Conservation (phyloP, 2,113 vertebrate species). For the Polyodon spathula region DNA sequence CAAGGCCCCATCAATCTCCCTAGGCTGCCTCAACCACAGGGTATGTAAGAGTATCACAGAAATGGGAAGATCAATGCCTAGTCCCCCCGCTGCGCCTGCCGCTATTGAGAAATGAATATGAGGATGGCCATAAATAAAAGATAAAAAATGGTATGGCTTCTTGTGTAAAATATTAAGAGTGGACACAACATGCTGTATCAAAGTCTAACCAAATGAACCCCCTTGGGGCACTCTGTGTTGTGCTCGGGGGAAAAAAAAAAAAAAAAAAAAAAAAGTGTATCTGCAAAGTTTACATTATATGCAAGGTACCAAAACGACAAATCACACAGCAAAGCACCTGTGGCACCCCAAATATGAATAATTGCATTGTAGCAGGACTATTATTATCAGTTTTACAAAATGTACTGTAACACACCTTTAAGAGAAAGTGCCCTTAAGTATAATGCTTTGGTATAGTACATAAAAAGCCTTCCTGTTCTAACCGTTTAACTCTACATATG, state of each 20-base stretch:
- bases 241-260: conserved; percentile 15
- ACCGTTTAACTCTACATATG: too few relatives aligned
- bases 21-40: conserved; percentile 45
- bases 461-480: too few relatives aligned
- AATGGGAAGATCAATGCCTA: conserved; percentile 67
- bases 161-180: conserved; percentile 66
- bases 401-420: too few relatives aligned
- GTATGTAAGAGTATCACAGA: conserved; percentile 52
- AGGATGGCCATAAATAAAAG: conserved; percentile 70
- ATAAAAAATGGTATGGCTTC: conserved; percentile 66
- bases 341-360: too few relatives aligned
- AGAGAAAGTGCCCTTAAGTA: too few relatives aligned
- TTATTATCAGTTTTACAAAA: too few relatives aligned
- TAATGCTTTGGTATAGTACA: too few relatives aligned
- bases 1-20: conserved; percentile 51
- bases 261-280: conserved; percentile 29
- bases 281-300: conserved; percentile 11
- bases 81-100: conserved; percentile 53
- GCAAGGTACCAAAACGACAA: not conserved
- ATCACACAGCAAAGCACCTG: not conserved
- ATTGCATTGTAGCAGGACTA: too few relatives aligned
- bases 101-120: conserved; percentile 73
- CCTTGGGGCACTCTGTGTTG: conserved; percentile 15
- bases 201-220: conserved; percentile 52
- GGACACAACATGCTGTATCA: conserved; percentile 39